Evolutionary conservation across 2,113 vertebrate genomes (phyloP).

Genomic region (Lipophrys pholis): DNA sequence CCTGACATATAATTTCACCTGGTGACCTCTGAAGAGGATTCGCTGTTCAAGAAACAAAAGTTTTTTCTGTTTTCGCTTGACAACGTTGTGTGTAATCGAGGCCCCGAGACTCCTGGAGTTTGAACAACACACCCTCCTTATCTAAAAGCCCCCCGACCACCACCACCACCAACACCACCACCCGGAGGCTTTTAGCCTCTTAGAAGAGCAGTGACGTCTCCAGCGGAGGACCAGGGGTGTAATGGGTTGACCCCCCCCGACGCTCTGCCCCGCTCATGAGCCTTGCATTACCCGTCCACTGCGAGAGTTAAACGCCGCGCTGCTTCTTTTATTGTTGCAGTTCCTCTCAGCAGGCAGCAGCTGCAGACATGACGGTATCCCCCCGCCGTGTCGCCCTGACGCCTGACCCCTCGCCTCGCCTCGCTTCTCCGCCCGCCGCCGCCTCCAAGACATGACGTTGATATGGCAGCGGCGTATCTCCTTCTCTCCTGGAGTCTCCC

Average conservation of each 20-base stretch:
- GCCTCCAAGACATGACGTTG: slow-evolving; percentile 63
- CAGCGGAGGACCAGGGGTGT: slow-evolving; percentile 39
- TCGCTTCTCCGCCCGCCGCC: slow-evolving; percentile 14
- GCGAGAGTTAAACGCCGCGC: not conserved
- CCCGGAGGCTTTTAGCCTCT: slow-evolving; percentile 37
- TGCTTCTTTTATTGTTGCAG: slow-evolving; percentile 1
- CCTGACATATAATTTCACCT: no score
- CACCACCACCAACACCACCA: no score
- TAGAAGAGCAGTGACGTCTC: slow-evolving; percentile 60
- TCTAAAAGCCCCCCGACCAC: no score
- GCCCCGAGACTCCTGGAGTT: no score
- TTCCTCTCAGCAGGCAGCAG: slow-evolving; percentile 52
- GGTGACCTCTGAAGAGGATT: no score
- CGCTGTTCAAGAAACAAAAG: no score
- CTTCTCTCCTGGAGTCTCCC: slow-evolving; percentile 48
- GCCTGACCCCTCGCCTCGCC: slow-evolving; percentile 68
- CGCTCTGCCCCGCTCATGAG: slow-evolving; percentile 21
- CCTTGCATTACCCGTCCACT: no score
- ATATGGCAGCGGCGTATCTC: slow-evolving; percentile 9
- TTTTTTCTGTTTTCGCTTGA: no score
- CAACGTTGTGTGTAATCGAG: no score
- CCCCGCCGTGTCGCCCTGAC: slow-evolving; percentile 49
- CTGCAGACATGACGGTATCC: slow-evolving; percentile 78
- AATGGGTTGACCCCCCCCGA: slow-evolving; percentile 55
- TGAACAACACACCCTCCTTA: no score